Evolutionary conservation across 2,888 invertebrate genomes (phyloP).

Genomic region (Vesta saturnalis): DNA sequence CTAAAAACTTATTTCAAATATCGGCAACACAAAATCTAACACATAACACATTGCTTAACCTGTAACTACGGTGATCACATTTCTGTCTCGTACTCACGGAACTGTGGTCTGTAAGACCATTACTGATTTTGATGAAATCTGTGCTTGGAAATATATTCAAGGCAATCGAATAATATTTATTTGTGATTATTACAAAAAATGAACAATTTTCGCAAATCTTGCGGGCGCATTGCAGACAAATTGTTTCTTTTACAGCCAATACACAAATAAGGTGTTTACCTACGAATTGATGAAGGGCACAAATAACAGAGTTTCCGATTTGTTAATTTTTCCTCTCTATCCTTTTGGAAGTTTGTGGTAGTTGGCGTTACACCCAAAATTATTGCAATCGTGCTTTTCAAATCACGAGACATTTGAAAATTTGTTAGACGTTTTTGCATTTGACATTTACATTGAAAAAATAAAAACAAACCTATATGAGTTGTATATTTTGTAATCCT

Average conservation of each 20-base stretch:
- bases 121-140: not conserved
- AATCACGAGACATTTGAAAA: not conserved
- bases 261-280: not conserved
- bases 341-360: not conserved
- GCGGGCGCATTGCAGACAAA: not conserved
- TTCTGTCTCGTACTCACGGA: not conserved
- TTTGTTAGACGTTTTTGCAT: conserved; percentile 1
- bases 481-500: not conserved
- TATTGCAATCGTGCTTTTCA: conserved; percentile 1
- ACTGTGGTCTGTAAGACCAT: no score
- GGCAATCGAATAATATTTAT: not conserved
- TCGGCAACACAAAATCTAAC: no score
- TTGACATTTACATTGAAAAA: not conserved
- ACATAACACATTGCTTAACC: no score
- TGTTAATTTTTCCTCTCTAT: not conserved
- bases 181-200: no score
- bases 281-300: not conserved
- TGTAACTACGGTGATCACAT: not conserved
- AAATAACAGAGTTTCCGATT: not conserved
- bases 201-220: not conserved
- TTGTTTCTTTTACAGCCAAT: not conserved
- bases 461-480: not conserved
- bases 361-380: conserved; percentile 1
- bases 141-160: not conserved
- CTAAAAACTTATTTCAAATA: no score